Base-by-base conservation (phyloP, 2,888 invertebrate species). In the Dasysyrphus tricinctus region DNA sequence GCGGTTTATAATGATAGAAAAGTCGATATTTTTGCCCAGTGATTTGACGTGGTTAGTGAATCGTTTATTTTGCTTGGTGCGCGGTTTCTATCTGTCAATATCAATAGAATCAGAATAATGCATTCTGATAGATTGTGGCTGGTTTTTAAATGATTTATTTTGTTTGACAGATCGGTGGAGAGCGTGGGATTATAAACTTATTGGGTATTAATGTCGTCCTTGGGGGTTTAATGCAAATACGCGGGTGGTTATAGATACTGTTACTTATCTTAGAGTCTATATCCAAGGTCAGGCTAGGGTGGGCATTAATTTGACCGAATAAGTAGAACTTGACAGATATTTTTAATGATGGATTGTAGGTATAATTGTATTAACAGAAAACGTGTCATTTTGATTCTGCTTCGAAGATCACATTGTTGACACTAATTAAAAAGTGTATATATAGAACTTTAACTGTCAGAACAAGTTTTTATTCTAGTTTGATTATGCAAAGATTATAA, bases 401-500 rank as follows among this genome's bases (percentile, higher is more conserved):
- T 79, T 49, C 12, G 61, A 24, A 78, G 54, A 74, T 79, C 74
- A 65, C 39, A 59, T 83, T 74, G 39, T 74, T 69, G 56, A 57
- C 49, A 19, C 12, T 75, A 70, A 69, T 75, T 69, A 42, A 14
- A 32, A 32, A 47, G 9, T 57, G 39, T 32, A 32, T 32, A n/a
- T 51, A 32, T 51, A 32, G 54, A 54, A 32, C 29, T 32, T 54
- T 14, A 51, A 51, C 1, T 54, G 7, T 29, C 32, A 42, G 39
- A 39, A 34, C 54, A 49, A 49, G 77, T 49, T 49, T 65, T 49
- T 69, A 3, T 51, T 51, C 1, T 51, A 32, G 29, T 70, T 56
- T 19, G 32, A 24, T 61, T 61, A 42, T 61, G 39, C 19, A 42
- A 24, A 34, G 54, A 54, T 39, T 61, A 39, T 61, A 61, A 61